Evolutionary conservation across 1,140 invertebrate genomes (phyloP).

Genomic region (Calliphora vicina): DNA sequence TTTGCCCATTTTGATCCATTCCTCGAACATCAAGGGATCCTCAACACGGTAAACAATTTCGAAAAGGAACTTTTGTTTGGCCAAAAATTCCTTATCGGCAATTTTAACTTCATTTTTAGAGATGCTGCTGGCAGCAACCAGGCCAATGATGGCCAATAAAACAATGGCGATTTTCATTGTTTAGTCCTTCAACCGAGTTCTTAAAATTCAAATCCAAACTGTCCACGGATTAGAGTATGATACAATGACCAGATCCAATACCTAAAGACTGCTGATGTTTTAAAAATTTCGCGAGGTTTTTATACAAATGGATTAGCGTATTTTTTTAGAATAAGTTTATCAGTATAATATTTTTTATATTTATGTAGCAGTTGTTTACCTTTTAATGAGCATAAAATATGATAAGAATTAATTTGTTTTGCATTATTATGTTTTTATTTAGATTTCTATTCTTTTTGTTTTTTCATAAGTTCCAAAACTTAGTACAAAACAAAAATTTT

Average conservation of each 20-base stretch:
- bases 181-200: neutral
- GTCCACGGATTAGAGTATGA: conserved; percentile 48
- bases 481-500: no score
- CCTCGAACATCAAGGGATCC: conserved; percentile 53
- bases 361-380: no score
- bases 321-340: no score
- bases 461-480: no score
- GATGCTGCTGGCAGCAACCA: conserved; percentile 49
- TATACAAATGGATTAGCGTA: conserved; percentile 2
- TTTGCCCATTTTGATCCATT: conserved; percentile 51
- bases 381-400: no score
- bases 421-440: no score
- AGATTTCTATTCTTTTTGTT: no score
- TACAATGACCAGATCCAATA: conserved; percentile 48
- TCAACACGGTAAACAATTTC: conserved; percentile 71
- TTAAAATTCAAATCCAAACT: conserved; percentile 36
- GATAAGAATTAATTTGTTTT: no score
- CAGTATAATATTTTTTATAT: no score
- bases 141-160: conserved; percentile 52
- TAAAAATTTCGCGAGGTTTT: neutral
- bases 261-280: conserved; percentile 55
- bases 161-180: conserved; percentile 53
- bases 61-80: conserved; percentile 70
- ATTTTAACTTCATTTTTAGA: conserved; percentile 45
- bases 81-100: conserved; percentile 56